phyloP scores from a whole-genome alignment of 2,797 vertebrate species.

The Decapterus maruadsi region DNA sequence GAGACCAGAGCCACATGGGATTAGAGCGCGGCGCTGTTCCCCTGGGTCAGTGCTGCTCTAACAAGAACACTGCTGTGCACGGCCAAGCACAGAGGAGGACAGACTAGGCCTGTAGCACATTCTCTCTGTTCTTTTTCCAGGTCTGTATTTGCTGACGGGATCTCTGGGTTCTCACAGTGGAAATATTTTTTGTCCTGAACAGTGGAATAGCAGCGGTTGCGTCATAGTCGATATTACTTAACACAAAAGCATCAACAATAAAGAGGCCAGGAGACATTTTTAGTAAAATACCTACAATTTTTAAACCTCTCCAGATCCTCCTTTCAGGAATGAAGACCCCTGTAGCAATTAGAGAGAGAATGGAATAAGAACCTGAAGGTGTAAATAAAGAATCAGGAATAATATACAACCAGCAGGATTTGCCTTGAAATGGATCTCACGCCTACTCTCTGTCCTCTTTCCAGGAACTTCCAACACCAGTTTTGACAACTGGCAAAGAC shows the following conservation, averaged over 20 bases:
- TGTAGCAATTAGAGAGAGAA: not conserved
- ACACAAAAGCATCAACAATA: not conserved
- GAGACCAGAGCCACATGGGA: conserved; percentile 44
- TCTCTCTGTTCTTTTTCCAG: conserved; percentile 13
- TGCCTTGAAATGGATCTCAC: conserved; percentile 22
- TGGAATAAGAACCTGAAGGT: not conserved
- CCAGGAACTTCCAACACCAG: conserved; percentile 19
- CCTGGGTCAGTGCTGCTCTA: conserved; percentile 36
- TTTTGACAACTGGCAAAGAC: conserved; percentile 34
- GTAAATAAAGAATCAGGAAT: conserved; percentile 1
- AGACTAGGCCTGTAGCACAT: conserved; percentile 1
- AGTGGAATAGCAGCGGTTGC: not conserved
- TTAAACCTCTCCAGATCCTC: not conserved
- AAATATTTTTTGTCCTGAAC: not conserved
- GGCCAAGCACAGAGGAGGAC: conserved; percentile 11
- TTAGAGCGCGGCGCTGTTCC: conserved; percentile 43
- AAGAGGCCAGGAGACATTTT: not conserved
- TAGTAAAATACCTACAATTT: too few relatives aligned
- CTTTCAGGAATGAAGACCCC: not conserved
- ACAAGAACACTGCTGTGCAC: conserved; percentile 46
- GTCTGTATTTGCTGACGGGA: not conserved
- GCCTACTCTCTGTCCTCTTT: not conserved
- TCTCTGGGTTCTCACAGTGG: not conserved
- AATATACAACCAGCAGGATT: conserved; percentile 36
- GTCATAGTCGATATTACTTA: not conserved